Evolutionary conservation across 2,797 vertebrate genomes (phyloP).

Genomic region (Rhinoraja longicauda): DNA sequence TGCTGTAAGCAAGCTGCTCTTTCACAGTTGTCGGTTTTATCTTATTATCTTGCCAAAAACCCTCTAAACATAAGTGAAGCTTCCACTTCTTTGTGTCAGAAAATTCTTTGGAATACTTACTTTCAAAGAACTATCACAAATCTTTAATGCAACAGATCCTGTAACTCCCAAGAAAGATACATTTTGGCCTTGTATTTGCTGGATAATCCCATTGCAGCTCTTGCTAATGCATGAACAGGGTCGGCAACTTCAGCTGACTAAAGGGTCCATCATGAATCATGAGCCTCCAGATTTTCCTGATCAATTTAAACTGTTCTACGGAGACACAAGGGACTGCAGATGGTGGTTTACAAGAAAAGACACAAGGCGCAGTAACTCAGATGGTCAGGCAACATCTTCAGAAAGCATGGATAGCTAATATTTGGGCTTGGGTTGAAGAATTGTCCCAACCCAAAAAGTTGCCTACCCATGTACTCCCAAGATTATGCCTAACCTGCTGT

Average conservation of each 20-base stretch:
- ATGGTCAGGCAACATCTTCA: no score
- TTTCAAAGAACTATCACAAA: neutral
- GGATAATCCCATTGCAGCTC: neutral
- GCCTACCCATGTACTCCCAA: no score
- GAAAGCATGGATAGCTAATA: no score
- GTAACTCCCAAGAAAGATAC: neutral
- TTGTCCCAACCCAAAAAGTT: no score
- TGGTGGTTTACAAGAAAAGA: no score
- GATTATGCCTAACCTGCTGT: no score
- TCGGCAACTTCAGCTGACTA: neutral
- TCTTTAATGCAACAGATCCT: neutral
- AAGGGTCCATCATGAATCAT: no score
- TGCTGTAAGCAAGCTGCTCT: neutral
- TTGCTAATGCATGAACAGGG: neutral
- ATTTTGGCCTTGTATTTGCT: neutral
- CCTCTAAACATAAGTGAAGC: neutral
- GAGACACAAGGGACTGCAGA: no score
- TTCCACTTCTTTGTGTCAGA: neutral
- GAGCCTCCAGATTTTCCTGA: neutral
- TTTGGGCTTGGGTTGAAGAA: no score
- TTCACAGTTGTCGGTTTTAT: neutral
- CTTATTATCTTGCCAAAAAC: neutral
- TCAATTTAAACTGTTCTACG: neutral
- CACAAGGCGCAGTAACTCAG: no score
- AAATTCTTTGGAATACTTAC: neutral